phyloP scores from a whole-genome alignment of 2,888 invertebrate species.

The Myopa testacea region DNA sequence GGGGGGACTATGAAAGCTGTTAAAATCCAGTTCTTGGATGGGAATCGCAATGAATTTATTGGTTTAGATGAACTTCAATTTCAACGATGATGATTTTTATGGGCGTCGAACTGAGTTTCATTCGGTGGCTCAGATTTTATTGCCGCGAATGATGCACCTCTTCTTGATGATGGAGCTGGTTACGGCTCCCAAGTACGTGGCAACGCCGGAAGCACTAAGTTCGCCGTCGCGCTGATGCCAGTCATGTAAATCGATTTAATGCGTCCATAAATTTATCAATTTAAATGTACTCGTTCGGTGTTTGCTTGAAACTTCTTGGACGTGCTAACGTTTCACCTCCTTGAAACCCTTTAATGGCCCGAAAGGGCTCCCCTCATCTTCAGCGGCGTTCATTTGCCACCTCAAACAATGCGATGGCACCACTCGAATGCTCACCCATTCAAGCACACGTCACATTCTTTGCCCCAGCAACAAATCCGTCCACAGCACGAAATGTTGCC shows the following conservation, averaged over 20 bases:
- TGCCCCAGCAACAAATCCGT: background rate
- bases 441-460: background rate
- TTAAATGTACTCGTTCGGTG: background rate
- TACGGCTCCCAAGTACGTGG: constrained; percentile 3
- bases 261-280: constrained; percentile 32
- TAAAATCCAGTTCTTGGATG: constrained; percentile 30
- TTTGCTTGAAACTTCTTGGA: too few species aligned
- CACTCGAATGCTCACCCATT: background rate
- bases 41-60: constrained; percentile 26
- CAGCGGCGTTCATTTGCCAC: too few species aligned
- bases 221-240: background rate
- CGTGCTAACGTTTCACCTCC: too few species aligned
- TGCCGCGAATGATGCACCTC: constrained; percentile 25
- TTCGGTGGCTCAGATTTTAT: constrained; percentile 25
- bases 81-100: constrained; percentile 39
- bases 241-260: constrained; percentile 29
- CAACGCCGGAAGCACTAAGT: background rate
- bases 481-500: constrained; percentile 2
- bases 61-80: constrained; percentile 32
- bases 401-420: background rate
- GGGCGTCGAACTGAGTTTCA: constrained; percentile 13
- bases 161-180: background rate
- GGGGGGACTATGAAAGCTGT: constrained; percentile 27
- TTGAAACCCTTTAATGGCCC: background rate
- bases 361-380: too few species aligned